These are phyloP conservation scores for Chascanopsetta lugubris DNA, from an alignment of 2,113 vertebrate genomes.

Conservation along the genomic window DNA sequence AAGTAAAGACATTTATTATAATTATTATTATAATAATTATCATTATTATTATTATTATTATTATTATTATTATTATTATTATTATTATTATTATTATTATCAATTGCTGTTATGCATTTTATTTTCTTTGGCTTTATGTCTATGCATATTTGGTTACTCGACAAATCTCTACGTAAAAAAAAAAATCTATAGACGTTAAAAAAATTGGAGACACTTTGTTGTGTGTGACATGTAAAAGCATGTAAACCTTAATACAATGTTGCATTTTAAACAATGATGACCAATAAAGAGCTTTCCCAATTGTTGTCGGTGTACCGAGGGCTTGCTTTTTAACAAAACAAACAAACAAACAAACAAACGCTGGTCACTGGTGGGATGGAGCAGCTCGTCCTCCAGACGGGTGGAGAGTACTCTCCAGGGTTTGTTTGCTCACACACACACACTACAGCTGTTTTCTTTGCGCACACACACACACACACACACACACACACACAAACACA, in stretches of 20 bases:
- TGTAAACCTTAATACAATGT: constrained; percentile 98
- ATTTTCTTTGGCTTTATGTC: constrained; percentile 86
- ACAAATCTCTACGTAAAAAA: constrained; percentile 75
- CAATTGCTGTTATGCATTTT: constrained; percentile 72
- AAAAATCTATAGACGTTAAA: constrained; percentile 72
- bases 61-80: constrained; percentile 57
- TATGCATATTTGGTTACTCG: constrained; percentile 90
- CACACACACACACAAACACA: constrained; percentile 64
- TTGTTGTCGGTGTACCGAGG: constrained; percentile 93
- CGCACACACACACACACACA: constrained; percentile 52
- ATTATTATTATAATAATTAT: constrained; percentile 56
- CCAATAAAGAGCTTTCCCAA: constrained; percentile 99
- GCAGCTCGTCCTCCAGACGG: constrained; percentile 53
- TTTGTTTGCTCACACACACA: constrained; percentile 72
- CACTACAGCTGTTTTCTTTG: constrained; percentile 39
- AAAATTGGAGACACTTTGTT: constrained; percentile 90
- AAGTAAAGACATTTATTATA: constrained; percentile 67
- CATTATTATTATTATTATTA: constrained; percentile 60
- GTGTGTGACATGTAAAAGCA: constrained; percentile 97
- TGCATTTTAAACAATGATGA: constrained; percentile 97
- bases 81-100: constrained; percentile 61
- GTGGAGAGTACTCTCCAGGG: constrained; percentile 55
- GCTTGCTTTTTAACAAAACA: constrained; percentile 87
- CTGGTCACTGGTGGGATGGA: constrained; percentile 63
- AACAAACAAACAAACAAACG: no score